Conservation (phyloP, 2,888 invertebrate species). For the Napeogenes inachia region DNA sequence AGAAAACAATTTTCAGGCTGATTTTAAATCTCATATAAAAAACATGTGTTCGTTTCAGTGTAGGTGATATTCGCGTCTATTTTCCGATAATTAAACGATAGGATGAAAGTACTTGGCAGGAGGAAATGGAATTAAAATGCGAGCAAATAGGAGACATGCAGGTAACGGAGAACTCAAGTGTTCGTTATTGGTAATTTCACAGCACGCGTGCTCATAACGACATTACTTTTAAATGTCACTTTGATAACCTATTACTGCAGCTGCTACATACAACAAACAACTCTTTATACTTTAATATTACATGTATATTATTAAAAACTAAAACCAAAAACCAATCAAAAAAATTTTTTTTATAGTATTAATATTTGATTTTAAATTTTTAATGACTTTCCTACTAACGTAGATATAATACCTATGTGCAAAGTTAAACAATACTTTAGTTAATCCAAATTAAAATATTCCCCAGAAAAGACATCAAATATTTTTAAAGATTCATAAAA, state of each 20-base stretch:
- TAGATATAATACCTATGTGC: too few species aligned
- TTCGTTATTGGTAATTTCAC: constrained; percentile 25
- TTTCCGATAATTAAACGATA: constrained; percentile 50
- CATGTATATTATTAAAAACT: too few species aligned
- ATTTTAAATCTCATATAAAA: not conserved
- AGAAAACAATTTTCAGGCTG: not conserved
- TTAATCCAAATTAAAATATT: not conserved
- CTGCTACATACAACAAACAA: too few species aligned
- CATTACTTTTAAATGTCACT: constrained; percentile 4
- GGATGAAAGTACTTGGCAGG: constrained; percentile 34
- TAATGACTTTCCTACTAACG: too few species aligned
- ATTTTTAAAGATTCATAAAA: constrained; percentile 34
- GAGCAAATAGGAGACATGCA: constrained; percentile 38
- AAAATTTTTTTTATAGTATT: too few species aligned
- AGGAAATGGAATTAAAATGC: constrained; percentile 63
- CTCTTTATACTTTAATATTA: too few species aligned
- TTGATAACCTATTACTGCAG: not conserved
- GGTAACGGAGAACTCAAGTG: constrained; percentile 32
- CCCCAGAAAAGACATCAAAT: constrained; percentile 16
- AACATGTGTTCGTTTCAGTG: constrained; percentile 7
- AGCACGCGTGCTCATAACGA: constrained; percentile 5
- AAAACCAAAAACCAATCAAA: too few species aligned
- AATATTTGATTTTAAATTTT: too few species aligned
- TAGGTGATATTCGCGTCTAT: constrained; percentile 28
- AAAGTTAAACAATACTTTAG: not conserved